Base-by-base conservation (phyloP, 2,797 vertebrate species). In the Oreortyx pictus region DNA sequence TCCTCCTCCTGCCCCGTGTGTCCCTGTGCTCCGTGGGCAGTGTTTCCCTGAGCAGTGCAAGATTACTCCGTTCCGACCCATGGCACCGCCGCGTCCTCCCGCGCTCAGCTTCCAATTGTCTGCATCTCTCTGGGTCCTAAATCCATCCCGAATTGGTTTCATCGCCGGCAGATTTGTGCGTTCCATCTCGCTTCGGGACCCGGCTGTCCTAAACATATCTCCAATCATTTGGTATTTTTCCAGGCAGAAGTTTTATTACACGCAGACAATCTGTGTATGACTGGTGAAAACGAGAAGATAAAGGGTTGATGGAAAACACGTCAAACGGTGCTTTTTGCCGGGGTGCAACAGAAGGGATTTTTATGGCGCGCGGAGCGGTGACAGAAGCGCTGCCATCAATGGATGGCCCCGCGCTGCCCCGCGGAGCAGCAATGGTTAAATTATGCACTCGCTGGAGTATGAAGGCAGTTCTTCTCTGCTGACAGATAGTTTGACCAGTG, bases 401-500 rank as follows among this genome's bases (percentile, higher is more conserved):
- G 82, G 75, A 91, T 90, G 94, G 92, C 78, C 67, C 92, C 2
- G 27, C 23, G 5, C 73, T 93, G 68, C 90, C 76, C 96, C 96
- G 97, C 33, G 97, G 98, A 97, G 97, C 97, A 98, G 97, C 98
- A 98, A 98, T 97, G 98, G 98, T 99, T 99, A 99, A 99, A 98
- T 97, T 96, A 96, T 97, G 98, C 97, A 97, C 98, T 98, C 98
- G 97, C 97, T 98, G 97, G 98, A 98, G 98, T 98, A 98, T 98
- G 98, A 99, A 98, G 98, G 98, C 98, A 98, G 98, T 98, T 98
- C 98, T 98, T 99, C 98, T 98, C 98, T 95, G 97, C 98, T 98
- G 98, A 99, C 99, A 99, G 98, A 97, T 96, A 96, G 97, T 98
- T 98, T 99, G 99, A 99, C 98, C 99, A 98, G 98, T 98, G 98